phyloP scores from a whole-genome alignment of 2,888 invertebrate species.

The Rapana venosa region DNA sequence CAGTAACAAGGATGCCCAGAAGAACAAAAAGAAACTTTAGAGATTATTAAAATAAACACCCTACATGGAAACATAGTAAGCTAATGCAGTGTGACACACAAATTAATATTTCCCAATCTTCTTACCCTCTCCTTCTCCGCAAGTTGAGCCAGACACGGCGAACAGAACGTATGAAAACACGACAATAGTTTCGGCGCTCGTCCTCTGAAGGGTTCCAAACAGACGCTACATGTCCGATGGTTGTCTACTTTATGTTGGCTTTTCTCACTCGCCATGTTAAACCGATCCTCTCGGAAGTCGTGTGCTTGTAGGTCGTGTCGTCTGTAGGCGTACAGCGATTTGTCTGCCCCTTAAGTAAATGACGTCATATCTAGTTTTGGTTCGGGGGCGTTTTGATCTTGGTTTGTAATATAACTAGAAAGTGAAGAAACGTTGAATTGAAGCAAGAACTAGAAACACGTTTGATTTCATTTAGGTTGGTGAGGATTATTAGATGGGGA shows the following conservation, averaged over 20 bases:
- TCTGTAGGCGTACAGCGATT: not conserved
- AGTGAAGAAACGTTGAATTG: too few species aligned
- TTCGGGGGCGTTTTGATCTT: not conserved
- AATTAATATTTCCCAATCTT: too few species aligned
- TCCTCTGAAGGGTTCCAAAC: not conserved
- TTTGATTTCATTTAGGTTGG: not conserved
- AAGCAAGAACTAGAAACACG: not conserved
- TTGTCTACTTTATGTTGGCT: not conserved
- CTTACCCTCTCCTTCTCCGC: not conserved
- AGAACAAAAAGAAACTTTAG: too few species aligned
- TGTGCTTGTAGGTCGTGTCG: not conserved
- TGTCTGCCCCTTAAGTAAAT: not conserved
- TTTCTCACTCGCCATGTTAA: conserved; percentile 9
- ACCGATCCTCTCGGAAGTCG: not conserved
- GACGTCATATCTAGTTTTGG: not conserved
- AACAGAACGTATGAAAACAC: conserved; percentile 7
- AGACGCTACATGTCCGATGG: not conserved
- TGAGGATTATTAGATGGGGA: not conserved
- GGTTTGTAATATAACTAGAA: not conserved
- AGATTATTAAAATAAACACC: too few species aligned
- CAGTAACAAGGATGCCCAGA: too few species aligned
- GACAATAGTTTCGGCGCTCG: not conserved
- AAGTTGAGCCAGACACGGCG: not conserved
- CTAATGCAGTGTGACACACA: too few species aligned
- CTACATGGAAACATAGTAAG: too few species aligned